Base-by-base conservation (phyloP, 2,113 vertebrate genomes). In the Caretta caretta region DNA sequence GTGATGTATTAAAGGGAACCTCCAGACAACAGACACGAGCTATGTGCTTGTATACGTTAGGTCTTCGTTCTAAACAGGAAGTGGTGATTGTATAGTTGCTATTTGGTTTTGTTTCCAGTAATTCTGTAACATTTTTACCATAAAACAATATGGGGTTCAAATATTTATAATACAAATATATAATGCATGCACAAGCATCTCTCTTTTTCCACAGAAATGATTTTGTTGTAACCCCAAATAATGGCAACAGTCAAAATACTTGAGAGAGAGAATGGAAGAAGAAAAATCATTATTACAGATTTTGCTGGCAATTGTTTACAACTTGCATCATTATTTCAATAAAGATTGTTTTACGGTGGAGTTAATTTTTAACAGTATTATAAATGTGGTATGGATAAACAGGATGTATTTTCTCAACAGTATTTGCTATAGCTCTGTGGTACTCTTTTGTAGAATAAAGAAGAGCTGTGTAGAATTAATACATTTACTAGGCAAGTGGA, bases 41-140 rank as follows among this genome's bases (percentile, higher is more conserved):
- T 87, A 48, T 82, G 65, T 91, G 53, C 4, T 1, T 4, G 16
- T 48, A 88, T 84, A 95, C 20, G 84, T 88, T 79, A 38, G 84
- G 48, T 84, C 93, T 95, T 46, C 90, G 56, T 89, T 87, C 88
- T 85, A 81, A 92, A 93, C 46, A 96, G 93, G 88, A 97, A 94
- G 83, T 6, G 81, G 27, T 88, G 53, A 24, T 62, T 96, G 83
- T 89, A 56, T 80, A 86, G 46, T 76, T 95, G 85, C 57, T 84
- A 53, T 97, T 97, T 88, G 62, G 85, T 95, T 97, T 90, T 24
- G 49, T 54, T 98, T 98, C 96, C 97, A 97, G 89, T 94, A 97
- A 97, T 96, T 94, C 80, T 76, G 62, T 96, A 93, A 54, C 82
- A 84, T 84, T 97, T 69, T 96, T 87, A 96, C 90, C 87, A 93